phyloP scores from a whole-genome alignment of 2,888 invertebrate genomes.

The Chydorus sphaericus region DNA sequence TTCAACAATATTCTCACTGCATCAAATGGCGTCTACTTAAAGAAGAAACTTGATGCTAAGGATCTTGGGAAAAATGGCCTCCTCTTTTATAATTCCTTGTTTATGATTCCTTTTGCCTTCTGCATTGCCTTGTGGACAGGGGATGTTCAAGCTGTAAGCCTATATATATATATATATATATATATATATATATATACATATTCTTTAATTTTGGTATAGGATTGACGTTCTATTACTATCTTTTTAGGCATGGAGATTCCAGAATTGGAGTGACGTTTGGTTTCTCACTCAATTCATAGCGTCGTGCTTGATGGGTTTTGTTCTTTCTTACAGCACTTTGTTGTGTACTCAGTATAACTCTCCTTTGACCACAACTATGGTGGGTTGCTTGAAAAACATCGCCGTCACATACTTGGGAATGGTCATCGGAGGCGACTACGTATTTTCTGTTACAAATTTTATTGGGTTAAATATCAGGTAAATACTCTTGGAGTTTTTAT shows the following conservation, averaged over 20 bases:
- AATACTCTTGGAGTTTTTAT: constrained; percentile 3
- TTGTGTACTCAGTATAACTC: constrained; percentile 92
- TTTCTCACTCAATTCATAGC: constrained; percentile 68
- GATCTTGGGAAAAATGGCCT: constrained; percentile 84
- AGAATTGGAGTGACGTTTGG: constrained; percentile 54
- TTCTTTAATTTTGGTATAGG: too few species aligned
- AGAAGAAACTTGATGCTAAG: constrained; percentile 88
- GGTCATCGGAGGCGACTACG: constrained; percentile 95
- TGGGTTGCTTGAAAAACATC: constrained; percentile 95
- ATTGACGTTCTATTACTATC: constrained; percentile 14
- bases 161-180: constrained; percentile 4
- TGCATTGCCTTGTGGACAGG: constrained; percentile 22
- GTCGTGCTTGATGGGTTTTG: constrained; percentile 93
- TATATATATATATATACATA: too few species aligned
- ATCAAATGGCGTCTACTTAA: constrained; percentile 92
- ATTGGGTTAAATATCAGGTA: constrained; percentile 84
- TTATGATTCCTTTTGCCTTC: constrained; percentile 42
- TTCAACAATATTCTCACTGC: constrained; percentile 90
- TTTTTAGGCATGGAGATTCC: constrained; percentile 41
- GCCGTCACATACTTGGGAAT: constrained; percentile 95
- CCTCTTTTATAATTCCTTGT: constrained; percentile 81
- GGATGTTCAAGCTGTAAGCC: constrained; percentile 23
- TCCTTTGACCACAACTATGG: constrained; percentile 95
- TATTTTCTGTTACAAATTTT: constrained; percentile 88
- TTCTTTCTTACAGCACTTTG: constrained; percentile 86